Base-by-base conservation (phyloP, 1,140 invertebrate species). In the Cydia splendana region DNA sequence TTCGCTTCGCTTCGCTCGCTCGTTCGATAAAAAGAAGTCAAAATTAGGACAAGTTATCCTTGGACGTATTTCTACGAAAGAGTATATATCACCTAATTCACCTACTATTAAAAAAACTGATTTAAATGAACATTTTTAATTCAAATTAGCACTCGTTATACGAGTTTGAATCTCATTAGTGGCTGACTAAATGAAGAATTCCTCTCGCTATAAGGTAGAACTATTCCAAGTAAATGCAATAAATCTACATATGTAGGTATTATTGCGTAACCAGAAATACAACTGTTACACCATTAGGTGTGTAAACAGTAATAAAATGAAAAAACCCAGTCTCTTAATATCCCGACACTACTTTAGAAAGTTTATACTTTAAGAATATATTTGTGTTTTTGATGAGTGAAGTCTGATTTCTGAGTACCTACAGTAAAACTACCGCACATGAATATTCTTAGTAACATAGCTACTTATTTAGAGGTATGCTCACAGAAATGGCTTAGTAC, bases 131-230 rank as follows among this genome's bases (percentile, higher is more conserved):
- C 20, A 65, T 67, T 67, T 67, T 62, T 9, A 67, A 34, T 67
- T 67, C n/a, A 67, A 67, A 67, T 67, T 67, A 67, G 65, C 65
- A 67, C 28, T 67, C 65, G 65, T 67, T 67, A 67, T n/a, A 65
- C 62, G 20, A 67, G 65, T 67, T 24, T 67, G 30, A 67, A 67
- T 67, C 65, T 67, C 65, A 67, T 67, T 67, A 67, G 65, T 34
- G 13, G 65, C 65, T 34, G 13, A 24, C 65, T 20, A 67, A 67
- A 67, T 9, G 28, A 34, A 38, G 65, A 30, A 67, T 67, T 67
- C 65, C 65, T 38, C 24, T 67, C 30, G 65, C 57, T 62, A 24
- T 62, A 62, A 34, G 28, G 65, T 38, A 67, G 28, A 67, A 34
- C 30, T 67, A 34, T 67, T 67, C 65, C 65, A 34, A 15, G 28